Base-by-base conservation (phyloP, 2,888 invertebrate genomes). In the Protophormia terraenovae region DNA sequence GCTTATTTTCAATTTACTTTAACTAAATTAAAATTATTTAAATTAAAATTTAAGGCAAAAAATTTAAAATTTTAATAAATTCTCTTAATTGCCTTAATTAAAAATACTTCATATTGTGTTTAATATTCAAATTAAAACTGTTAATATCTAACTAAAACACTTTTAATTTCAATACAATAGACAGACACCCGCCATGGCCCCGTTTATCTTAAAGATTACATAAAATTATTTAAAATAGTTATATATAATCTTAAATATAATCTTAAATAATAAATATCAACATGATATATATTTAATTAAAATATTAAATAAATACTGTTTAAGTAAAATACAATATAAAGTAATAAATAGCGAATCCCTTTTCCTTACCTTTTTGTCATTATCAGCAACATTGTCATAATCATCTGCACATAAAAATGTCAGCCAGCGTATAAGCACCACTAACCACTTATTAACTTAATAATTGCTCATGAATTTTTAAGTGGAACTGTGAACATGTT, bases 401-500 rank as follows among this genome's bases (percentile, higher is more conserved):
- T 75, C 35, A 84, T 78, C 77, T 47, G n/a, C n/a, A n/a, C n/a
- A n/a, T 35, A 32, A 60, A 32, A 41, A 8, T 32, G 24, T 45
- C 72, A 73, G 55, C 16, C 66, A 58, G 69, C 16, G n/a, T n/a
- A n/a, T n/a, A n/a, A n/a, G n/a, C n/a, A n/a, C 67, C 22, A 29
- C 53, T 45, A 76, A 35, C 35, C 69, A 55, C 32, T 82, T 82
- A 82, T 77, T 76, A 38, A 50, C 35, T 64, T 69, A 27, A 75
- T 79, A 79, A 84, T 58, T 50, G 38, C 24, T 72, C 53, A 71
- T 77, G 58, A 78, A 75, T 82, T 41, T 69, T 78, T 55, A 64
- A 85, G 32, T 85, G 75, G 50, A 77, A 78, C 77, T 64, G 78
- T 73, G 27, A 79, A 66, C 78, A 82, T 27, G 73, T 82, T 85